Evolutionary conservation across 1,140 invertebrate genomes (phyloP).

Genomic region (Thalassaphorura encarpata): DNA sequence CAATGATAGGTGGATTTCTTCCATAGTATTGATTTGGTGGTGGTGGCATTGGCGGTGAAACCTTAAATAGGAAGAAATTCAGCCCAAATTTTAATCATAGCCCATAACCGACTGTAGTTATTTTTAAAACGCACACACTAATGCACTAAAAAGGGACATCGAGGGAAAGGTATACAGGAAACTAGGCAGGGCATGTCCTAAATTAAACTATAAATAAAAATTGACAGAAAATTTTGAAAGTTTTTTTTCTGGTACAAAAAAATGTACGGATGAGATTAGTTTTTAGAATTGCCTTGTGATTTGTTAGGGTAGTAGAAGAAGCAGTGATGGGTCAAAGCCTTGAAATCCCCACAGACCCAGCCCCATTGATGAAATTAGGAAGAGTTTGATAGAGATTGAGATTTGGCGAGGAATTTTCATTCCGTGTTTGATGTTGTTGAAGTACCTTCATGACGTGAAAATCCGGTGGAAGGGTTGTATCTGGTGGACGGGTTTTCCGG

Average conservation of each 20-base stretch:
- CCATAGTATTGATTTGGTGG: conserved; percentile 26
- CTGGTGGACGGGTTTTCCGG: conserved; percentile 12
- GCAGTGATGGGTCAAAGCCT: not conserved
- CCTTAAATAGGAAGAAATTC: too few relatives aligned
- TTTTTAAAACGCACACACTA: too few relatives aligned
- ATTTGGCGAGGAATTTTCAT: conserved; percentile 10
- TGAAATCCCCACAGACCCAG: not conserved
- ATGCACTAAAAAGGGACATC: too few relatives aligned
- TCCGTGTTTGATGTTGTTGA: conserved; percentile 12
- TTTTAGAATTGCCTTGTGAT: too few relatives aligned
- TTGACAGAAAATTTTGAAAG: too few relatives aligned
- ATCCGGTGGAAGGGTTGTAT: conserved; percentile 29
- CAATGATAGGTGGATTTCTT: conserved; percentile 27
- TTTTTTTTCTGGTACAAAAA: too few relatives aligned
- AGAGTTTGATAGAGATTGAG: conserved; percentile 4
- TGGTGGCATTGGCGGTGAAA: conserved; percentile 20
- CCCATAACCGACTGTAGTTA: too few relatives aligned
- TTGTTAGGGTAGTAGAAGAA: not conserved
- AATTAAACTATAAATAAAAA: too few relatives aligned
- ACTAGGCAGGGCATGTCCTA: too few relatives aligned
- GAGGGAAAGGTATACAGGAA: too few relatives aligned
- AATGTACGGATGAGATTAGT: too few relatives aligned
- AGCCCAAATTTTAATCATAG: too few relatives aligned
- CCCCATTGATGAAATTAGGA: not conserved
- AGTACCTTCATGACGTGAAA: conserved; percentile 33